These are phyloP conservation scores for Sylvilagus floridanus DNA, from an alignment of 2,797 vertebrate genomes.

Conservation along the genomic window DNA sequence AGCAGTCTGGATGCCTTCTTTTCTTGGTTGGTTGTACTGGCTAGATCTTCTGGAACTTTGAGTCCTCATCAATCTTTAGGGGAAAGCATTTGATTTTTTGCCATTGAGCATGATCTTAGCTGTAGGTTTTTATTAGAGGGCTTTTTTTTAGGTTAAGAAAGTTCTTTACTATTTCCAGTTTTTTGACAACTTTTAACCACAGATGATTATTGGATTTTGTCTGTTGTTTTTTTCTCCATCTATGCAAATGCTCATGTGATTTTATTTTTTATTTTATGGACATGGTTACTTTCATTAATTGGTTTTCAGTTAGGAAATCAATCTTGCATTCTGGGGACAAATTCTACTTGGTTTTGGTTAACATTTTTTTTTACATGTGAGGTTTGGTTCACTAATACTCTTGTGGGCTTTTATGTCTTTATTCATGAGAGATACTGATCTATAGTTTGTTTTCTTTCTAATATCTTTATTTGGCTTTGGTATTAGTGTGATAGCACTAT, in stretches of 20 bases:
- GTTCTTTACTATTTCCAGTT: no score
- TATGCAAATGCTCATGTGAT: background rate
- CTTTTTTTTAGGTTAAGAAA: background rate
- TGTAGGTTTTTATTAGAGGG: background rate
- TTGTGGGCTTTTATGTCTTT: background rate
- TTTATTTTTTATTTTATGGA: background rate
- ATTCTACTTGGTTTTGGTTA: background rate
- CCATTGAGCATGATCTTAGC: background rate
- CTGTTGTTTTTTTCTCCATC: background rate
- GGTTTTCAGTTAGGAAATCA: background rate
- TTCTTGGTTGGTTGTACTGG: background rate
- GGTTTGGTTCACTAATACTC: background rate
- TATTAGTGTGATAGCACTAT: background rate
- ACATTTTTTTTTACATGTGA: background rate
- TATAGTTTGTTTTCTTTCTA: background rate
- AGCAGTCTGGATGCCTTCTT: background rate
- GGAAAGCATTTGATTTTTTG: background rate
- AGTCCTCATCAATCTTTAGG: background rate
- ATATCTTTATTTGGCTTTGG: background rate
- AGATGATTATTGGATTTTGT: background rate
- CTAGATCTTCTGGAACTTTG: background rate
- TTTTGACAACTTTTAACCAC: background rate
- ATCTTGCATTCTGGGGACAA: background rate
- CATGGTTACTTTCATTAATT: background rate
- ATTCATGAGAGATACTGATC: background rate